These are phyloP conservation scores for Rotaria sp. DNA, from an alignment of 2,888 invertebrate species.

Conservation along the genomic window DNA sequence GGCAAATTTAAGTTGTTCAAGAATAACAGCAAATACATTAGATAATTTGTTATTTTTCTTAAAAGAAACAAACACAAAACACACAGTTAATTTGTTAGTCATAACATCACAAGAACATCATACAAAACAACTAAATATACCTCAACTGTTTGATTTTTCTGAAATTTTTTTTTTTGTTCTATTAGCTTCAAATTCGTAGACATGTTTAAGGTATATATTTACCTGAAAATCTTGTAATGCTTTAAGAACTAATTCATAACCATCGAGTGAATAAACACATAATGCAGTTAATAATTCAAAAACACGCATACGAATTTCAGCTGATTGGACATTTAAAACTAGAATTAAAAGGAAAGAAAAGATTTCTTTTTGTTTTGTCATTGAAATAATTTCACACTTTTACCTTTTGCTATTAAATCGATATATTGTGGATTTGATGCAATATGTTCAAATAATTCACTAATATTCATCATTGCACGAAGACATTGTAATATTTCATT, in stretches of 20 bases:
- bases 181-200: too few species aligned
- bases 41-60: neutral
- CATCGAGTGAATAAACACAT: neutral
- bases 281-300: conserved; percentile 19
- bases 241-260: neutral
- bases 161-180: neutral
- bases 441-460: conserved; percentile 26
- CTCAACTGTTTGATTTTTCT: neutral
- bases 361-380: too few species aligned
- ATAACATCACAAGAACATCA: too few species aligned
- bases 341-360: neutral
- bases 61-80: neutral
- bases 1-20: neutral
- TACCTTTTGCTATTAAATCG: neutral
- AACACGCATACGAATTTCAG: conserved; percentile 23
- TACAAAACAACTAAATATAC: neutral
- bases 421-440: conserved; percentile 1
- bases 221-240: conserved; percentile 23
- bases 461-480: conserved; percentile 7
- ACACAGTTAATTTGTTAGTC: too few species aligned
- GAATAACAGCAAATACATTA: neutral
- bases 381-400: neutral
- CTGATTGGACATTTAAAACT: conserved; percentile 6
- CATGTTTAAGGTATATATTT: neutral
- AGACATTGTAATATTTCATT: conserved; percentile 23